Conservation (phyloP, 2,888 invertebrate species). For the Disparrhopalites patrizii region DNA sequence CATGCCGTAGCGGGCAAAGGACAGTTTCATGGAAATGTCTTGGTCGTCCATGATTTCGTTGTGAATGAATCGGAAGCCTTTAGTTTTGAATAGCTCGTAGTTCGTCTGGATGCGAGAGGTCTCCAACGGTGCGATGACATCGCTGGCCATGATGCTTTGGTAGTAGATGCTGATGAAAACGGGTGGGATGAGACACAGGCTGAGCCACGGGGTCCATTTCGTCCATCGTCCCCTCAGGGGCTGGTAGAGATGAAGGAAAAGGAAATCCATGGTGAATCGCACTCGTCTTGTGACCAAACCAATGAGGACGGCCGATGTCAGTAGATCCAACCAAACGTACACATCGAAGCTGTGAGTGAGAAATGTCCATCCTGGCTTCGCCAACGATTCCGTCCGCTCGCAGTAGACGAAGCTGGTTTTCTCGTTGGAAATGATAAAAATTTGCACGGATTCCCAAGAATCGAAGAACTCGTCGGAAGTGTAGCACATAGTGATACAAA, state of each 20-base stretch:
- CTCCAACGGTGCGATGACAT: background rate
- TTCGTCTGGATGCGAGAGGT: background rate
- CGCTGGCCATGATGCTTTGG: background rate
- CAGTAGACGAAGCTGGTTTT: slow-evolving; percentile 5
- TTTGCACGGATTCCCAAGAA: background rate
- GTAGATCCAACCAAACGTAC: background rate
- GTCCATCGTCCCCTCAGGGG: background rate
- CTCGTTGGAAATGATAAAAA: slow-evolving; percentile 1
- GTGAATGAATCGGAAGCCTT: too few species aligned
- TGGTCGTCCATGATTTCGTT: too few species aligned
- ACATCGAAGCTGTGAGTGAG: background rate
- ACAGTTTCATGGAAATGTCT: too few species aligned
- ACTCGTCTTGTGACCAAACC: background rate
- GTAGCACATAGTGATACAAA: slow-evolving; percentile 14
- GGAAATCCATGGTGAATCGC: background rate
- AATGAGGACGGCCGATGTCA: background rate
- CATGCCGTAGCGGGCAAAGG: too few species aligned
- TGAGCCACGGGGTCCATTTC: background rate
- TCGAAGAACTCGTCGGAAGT: background rate
- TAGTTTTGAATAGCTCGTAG: background rate
- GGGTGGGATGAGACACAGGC: background rate
- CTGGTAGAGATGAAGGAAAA: background rate
- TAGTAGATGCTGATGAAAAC: slow-evolving; percentile 7
- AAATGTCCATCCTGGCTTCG: slow-evolving; percentile 2
- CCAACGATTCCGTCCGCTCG: background rate